Conservation (phyloP, 2,888 invertebrate genomes). For the Meta bourneti region DNA sequence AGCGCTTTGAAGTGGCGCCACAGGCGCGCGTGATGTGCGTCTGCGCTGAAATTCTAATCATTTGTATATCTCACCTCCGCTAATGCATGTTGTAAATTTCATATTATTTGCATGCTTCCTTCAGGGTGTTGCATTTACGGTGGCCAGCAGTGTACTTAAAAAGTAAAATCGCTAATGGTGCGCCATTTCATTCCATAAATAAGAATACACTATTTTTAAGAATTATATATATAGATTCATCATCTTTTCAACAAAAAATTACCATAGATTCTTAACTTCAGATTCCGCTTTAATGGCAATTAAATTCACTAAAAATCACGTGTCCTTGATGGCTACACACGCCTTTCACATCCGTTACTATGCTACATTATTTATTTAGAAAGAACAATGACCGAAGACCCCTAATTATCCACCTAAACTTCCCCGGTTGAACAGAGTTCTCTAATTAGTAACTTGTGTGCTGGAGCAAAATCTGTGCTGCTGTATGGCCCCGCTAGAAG, state of each 20-base stretch:
- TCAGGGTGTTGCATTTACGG: no score
- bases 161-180: no score
- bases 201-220: neutral
- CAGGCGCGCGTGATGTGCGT: no score
- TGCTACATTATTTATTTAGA: neutral
- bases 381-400: neutral
- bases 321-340: neutral
- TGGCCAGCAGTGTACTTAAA: no score
- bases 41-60: no score
- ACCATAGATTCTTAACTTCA: no score
- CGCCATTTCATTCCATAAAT: neutral
- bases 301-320: neutral
- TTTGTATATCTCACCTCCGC: no score
- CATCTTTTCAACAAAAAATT: neutral
- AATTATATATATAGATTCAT: neutral
- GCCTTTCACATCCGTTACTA: neutral
- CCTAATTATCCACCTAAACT: neutral
- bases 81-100: no score
- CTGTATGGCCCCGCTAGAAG: neutral
- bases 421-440: neutral
- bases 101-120: no score
- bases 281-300: neutral
- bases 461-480: neutral
- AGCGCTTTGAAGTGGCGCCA: no score
- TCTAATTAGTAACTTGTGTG: constrained; percentile 6